Conservation (phyloP, 2,113 vertebrate species). For the Neopipo cinnamomea region DNA sequence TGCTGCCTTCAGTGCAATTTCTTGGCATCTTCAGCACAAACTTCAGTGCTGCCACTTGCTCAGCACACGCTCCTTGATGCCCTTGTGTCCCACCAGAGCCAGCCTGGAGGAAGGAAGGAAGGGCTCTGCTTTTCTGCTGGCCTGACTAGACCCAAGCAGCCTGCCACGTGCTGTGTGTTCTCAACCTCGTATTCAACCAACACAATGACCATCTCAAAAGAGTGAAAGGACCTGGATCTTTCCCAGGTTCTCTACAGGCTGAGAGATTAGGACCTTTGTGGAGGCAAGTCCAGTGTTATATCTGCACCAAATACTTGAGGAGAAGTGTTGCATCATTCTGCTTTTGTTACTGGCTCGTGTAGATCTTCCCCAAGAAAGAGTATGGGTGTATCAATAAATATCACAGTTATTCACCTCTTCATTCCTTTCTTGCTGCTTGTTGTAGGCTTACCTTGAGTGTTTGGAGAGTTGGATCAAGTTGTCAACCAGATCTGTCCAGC, state of each 20-base stretch:
- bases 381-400: background rate
- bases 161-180: accelerated
- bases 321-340: background rate
- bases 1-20: background rate
- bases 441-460: background rate
- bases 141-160: background rate
- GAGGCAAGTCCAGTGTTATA: background rate
- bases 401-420: background rate
- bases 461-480: background rate
- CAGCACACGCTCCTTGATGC: background rate
- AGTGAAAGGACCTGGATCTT: background rate
- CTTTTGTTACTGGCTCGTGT: accelerated
- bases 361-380: background rate
- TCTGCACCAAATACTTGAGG: background rate
- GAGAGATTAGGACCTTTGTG: background rate
- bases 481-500: background rate
- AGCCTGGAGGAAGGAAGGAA: background rate
- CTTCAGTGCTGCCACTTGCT: background rate
- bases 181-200: background rate
- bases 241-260: background rate
- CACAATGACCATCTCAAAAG: background rate
- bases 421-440: background rate
- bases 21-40: background rate
- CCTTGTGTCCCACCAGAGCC: background rate
- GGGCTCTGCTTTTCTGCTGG: background rate